These are phyloP conservation scores for Limnodromus scolopaceus DNA, from an alignment of 2,797 vertebrate species.

Conservation along the genomic window DNA sequence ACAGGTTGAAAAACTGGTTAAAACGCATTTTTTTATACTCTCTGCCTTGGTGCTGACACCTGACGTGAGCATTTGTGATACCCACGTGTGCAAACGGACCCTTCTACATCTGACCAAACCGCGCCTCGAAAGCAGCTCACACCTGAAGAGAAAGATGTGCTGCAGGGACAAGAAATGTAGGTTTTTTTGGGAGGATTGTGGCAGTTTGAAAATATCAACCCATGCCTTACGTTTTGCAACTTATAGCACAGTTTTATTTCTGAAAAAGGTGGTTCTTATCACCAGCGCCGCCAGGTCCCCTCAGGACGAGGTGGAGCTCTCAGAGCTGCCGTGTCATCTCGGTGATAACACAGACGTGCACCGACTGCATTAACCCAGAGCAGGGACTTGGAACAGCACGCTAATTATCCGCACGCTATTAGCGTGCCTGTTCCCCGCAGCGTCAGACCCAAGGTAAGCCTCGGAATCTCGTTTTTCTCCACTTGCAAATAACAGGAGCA, in stretches of 20 bases:
- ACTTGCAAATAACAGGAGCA: not conserved
- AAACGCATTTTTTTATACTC: not conserved
- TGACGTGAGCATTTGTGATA: not conserved
- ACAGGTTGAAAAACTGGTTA: not conserved
- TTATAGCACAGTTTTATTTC: fast-evolving
- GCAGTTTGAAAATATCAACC: not conserved
- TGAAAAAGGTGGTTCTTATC: not conserved
- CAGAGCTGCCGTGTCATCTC: not conserved
- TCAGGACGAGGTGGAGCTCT: not conserved
- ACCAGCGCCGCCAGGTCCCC: not conserved
- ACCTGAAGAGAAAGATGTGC: fast-evolving
- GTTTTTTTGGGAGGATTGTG: fast-evolving
- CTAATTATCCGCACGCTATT: not conserved
- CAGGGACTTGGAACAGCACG: not conserved
- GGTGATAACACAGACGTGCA: not conserved
- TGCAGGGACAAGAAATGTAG: fast-evolving
- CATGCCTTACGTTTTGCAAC: fast-evolving
- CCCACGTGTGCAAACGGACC: fast-evolving
- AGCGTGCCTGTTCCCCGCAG: not conserved
- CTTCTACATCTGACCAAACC: not conserved
- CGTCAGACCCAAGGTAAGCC: not conserved
- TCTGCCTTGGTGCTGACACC: not conserved
- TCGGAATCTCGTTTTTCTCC: not conserved
- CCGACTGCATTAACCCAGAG: not conserved
- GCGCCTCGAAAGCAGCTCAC: not conserved